Evolutionary conservation across 2,113 vertebrate genomes (phyloP).

Genomic region (Pogona vitticeps): DNA sequence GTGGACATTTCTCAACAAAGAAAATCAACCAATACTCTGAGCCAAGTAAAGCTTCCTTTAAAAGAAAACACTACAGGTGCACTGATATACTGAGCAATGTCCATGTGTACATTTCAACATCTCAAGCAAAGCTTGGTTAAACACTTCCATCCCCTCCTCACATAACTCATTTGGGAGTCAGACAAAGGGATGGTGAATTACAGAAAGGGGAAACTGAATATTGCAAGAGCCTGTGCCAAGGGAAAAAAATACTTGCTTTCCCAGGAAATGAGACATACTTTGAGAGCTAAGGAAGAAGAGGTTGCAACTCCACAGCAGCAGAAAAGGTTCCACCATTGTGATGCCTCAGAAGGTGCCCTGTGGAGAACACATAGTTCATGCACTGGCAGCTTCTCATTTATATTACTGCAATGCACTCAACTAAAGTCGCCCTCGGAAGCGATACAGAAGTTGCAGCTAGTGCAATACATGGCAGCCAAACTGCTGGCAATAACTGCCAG

Average conservation of each 20-base stretch:
- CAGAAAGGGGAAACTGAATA: fast-evolving
- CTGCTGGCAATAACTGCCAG: too few species aligned
- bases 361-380: not conserved
- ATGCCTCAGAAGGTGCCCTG: fast-evolving
- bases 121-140: not conserved
- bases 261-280: not conserved
- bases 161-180: not conserved
- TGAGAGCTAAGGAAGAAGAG: not conserved
- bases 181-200: not conserved
- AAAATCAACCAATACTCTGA: not conserved
- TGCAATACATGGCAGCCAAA: too few species aligned
- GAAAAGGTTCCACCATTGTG: not conserved
- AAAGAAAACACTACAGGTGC: not conserved
- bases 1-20: not conserved
- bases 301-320: fast-evolving
- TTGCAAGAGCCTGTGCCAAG: not conserved
- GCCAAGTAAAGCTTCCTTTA: not conserved
- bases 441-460: too few species aligned
- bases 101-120: constrained; percentile 36
- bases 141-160: not conserved
- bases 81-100: fast-evolving
- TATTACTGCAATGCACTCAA: too few species aligned
- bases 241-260: not conserved
- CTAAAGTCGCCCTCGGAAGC: too few species aligned
- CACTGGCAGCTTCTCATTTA: too few species aligned